Percentiles rank a stretch among this genome's conserved stretches.
These are phyloP conservation scores for Eristalinus sepulchralis DNA, from an alignment of 2,888 invertebrate genomes.

Conservation along the genomic window DNA sequence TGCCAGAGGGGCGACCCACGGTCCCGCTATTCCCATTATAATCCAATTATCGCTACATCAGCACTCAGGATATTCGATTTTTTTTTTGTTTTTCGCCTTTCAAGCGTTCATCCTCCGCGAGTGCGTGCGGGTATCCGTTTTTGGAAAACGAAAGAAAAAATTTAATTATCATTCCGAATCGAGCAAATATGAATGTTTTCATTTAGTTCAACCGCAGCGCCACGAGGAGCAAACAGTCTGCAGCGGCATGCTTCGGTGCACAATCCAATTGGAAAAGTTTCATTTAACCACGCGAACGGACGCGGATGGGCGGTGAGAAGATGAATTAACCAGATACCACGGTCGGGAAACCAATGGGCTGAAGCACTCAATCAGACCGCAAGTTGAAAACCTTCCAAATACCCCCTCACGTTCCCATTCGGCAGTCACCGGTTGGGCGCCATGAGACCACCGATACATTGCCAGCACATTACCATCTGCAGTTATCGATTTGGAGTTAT, in stretches of 20 bases:
- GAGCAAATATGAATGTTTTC: conserved; percentile 42
- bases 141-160: too few relatives aligned
- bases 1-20: neutral
- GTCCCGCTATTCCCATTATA: neutral
- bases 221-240: conserved; percentile 1
- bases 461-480: neutral
- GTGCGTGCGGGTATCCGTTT: neutral
- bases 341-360: neutral
- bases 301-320: conserved; percentile 15
- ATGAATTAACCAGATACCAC: conserved; percentile 27
- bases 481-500: neutral
- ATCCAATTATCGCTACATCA: neutral
- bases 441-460: neutral
- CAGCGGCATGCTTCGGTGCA: conserved; percentile 37
- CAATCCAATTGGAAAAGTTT: conserved; percentile 40
- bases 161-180: conserved; percentile 22
- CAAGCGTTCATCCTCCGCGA: neutral
- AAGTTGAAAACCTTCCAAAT: neutral
- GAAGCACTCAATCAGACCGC: neutral
- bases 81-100: neutral
- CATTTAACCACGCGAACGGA: conserved; percentile 14
- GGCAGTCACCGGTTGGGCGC: neutral
- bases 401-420: neutral
- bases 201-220: conserved; percentile 24
- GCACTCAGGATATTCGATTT: neutral